Conservation (phyloP, 2,113 vertebrate species). For the Ia io region DNA sequence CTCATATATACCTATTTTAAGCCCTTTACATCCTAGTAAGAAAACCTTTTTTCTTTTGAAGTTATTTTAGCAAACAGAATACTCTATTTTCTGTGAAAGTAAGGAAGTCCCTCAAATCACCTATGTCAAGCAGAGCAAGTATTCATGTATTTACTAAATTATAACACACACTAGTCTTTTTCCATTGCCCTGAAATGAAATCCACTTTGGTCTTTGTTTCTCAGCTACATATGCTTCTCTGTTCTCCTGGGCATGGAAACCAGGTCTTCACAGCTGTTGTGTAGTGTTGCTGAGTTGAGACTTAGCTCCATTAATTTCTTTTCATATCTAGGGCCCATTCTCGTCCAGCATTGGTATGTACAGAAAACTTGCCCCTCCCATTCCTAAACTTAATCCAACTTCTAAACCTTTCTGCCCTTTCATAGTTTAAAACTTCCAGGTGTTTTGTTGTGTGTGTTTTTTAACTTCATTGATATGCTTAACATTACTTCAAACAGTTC, state of each 20-base stretch:
- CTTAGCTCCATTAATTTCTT: neutral
- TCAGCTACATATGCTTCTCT: neutral
- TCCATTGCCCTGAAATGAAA: neutral
- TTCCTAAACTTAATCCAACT: neutral
- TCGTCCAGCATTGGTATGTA: neutral
- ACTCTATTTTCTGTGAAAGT: neutral
- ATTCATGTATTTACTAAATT: neutral
- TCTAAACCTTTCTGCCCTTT: neutral
- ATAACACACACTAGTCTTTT: neutral
- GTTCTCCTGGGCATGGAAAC: neutral
- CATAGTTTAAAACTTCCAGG: neutral
- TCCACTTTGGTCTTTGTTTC: neutral
- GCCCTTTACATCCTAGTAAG: neutral
- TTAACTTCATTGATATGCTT: neutral
- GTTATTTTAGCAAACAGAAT: neutral
- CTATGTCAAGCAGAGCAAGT: neutral
- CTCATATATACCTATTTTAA: neutral
- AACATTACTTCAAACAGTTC: neutral
- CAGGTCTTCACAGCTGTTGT: neutral
- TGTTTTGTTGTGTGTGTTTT: neutral
- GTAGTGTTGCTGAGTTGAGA: neutral
- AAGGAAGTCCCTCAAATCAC: neutral
- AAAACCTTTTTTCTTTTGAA: constrained; percentile 4
- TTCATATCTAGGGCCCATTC: neutral
- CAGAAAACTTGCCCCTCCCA: neutral